phyloP scores from a whole-genome alignment of 2,888 invertebrate species.

The Cephalotes varians region DNA sequence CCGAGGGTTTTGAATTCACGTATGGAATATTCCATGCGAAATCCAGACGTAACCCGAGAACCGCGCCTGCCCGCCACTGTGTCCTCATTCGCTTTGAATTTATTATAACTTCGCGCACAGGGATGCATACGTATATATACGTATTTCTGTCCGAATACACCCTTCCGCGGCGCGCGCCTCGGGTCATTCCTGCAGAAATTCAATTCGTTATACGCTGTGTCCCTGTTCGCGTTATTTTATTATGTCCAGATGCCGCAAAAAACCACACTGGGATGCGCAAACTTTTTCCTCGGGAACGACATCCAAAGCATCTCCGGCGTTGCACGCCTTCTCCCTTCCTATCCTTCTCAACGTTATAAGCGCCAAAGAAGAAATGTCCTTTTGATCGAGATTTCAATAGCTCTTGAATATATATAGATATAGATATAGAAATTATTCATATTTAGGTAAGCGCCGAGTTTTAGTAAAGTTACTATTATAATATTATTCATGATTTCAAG shows the following conservation, averaged over 20 bases:
- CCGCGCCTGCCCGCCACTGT: conserved; percentile 21
- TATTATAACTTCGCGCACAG: conserved; percentile 61
- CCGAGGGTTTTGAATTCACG: conserved; percentile 59
- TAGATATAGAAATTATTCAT: background rate
- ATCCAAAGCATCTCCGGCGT: background rate
- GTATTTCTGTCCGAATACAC: conserved; percentile 28
- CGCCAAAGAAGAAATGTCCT: background rate
- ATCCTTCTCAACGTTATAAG: background rate
- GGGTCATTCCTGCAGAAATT: conserved; percentile 49
- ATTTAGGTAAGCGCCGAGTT: background rate
- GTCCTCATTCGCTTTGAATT: conserved; percentile 65
- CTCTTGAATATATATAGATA: background rate
- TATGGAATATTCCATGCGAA: conserved; percentile 65
- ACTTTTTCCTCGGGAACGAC: conserved; percentile 12
- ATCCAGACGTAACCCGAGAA: conserved; percentile 48
- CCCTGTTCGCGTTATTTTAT: conserved; percentile 43
- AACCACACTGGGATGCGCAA: conserved; percentile 11
- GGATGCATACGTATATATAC: conserved; percentile 7
- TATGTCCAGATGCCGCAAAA: conserved; percentile 35
- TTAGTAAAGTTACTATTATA: background rate
- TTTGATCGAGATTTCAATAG: background rate
- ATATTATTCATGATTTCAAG: background rate
- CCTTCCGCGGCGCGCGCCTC: conserved; percentile 12
- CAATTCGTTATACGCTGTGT: conserved; percentile 53
- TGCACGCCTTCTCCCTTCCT: background rate